phyloP scores from a whole-genome alignment of 2,113 vertebrate species.

The Silurus glanis region DNA sequence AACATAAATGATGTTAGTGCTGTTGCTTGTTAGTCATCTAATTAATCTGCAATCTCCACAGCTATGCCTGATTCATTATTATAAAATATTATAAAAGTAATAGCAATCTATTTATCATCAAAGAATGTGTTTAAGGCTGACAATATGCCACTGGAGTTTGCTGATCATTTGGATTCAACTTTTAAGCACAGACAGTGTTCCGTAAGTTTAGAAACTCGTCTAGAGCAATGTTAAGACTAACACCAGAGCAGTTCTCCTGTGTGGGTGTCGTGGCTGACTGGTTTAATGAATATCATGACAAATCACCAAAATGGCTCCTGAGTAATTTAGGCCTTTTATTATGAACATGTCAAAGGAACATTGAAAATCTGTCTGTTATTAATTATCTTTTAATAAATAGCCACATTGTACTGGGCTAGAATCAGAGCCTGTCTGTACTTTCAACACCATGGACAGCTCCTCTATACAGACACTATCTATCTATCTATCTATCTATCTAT shows the following conservation, averaged over 20 bases:
- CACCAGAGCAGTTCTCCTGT: background rate
- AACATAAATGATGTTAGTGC: slow-evolving; percentile 4
- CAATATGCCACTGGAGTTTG: background rate
- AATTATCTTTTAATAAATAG: slow-evolving; percentile 22
- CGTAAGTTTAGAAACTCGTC: background rate
- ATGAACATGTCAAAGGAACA: slow-evolving; percentile 27
- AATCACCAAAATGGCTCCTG: slow-evolving; percentile 12
- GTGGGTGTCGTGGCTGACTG: background rate
- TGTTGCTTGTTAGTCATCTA: slow-evolving; percentile 18
- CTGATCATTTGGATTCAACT: background rate
- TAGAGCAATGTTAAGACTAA: background rate
- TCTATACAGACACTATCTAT: background rate
- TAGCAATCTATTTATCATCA: slow-evolving; percentile 32
- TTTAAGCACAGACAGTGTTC: background rate
- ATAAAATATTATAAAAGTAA: slow-evolving; percentile 29
- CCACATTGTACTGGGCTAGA: background rate
- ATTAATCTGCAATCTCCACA: slow-evolving; percentile 12
- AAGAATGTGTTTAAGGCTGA: slow-evolving; percentile 14
- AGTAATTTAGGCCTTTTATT: slow-evolving; percentile 26
- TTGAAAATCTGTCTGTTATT: slow-evolving; percentile 21
- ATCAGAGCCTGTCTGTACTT: background rate
- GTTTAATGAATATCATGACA: slow-evolving; percentile 5
- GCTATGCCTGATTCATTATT: slow-evolving; percentile 25
- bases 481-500: slow-evolving; percentile 4
- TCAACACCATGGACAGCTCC: slow-evolving; percentile 60